Conservation (phyloP, 2,888 invertebrate genomes). For the Congeria kusceri region DNA sequence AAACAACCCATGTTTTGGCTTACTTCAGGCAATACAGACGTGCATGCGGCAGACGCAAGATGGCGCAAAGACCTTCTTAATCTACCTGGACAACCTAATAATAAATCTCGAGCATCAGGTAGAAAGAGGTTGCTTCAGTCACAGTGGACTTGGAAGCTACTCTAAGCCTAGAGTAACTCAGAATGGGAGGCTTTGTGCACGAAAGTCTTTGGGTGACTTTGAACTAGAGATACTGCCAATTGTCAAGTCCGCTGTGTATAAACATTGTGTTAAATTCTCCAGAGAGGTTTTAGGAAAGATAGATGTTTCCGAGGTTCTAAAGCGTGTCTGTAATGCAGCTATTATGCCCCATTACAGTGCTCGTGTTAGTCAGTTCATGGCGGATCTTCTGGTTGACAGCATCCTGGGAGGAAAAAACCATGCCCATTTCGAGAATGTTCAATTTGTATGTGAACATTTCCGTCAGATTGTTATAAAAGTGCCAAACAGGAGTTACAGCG, state of each 20-base stretch:
- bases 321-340: constrained; percentile 33
- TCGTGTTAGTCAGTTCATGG: constrained; percentile 29
- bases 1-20: no score
- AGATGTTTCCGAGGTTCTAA: constrained; percentile 16
- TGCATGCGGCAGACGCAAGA: constrained; percentile 59
- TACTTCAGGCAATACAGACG: constrained; percentile 27
- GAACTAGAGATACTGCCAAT: constrained; percentile 14
- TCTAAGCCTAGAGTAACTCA: neutral
- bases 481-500: constrained; percentile 53
- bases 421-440: neutral
- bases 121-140: constrained; percentile 23
- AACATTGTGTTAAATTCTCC: neutral
- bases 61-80: constrained; percentile 69
- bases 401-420: constrained; percentile 1
- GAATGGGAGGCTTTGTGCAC: constrained; percentile 13
- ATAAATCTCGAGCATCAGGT: constrained; percentile 4
- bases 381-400: constrained; percentile 28
- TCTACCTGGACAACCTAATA: constrained; percentile 60
- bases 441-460: constrained; percentile 55
- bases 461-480: constrained; percentile 61
- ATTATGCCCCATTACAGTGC: constrained; percentile 52
- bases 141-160: constrained; percentile 16
- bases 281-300: neutral
- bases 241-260: neutral
- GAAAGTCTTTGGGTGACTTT: constrained; percentile 13